Conservation (phyloP, 2,888 invertebrate species). For the Stramonita haemastoma region DNA sequence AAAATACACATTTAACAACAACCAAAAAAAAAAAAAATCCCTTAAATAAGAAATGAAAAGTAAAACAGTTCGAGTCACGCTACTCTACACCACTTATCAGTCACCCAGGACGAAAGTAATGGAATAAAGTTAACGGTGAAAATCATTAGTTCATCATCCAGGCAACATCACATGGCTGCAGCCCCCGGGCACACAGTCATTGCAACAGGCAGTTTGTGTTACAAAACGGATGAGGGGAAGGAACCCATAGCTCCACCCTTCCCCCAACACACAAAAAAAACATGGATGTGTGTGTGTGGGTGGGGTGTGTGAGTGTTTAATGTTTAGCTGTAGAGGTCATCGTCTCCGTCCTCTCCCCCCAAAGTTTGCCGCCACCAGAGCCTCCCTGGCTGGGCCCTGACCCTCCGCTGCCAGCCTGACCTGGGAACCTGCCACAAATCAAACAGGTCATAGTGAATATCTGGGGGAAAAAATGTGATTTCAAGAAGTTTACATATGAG, state of each 20-base stretch:
- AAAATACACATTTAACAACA: neutral
- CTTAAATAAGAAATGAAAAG: neutral
- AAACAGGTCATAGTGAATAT: neutral
- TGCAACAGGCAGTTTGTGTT: neutral
- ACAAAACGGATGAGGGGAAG: neutral
- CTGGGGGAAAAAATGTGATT: neutral
- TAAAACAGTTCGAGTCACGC: neutral
- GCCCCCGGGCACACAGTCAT: neutral
- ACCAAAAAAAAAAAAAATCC: neutral
- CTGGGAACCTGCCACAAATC: constrained; percentile 81
- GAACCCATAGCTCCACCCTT: neutral
- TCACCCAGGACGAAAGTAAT: neutral
- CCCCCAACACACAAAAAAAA: no score
- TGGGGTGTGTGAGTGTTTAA: neutral
- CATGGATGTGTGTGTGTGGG: no score
- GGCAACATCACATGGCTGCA: constrained; percentile 13
- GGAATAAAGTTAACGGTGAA: neutral
- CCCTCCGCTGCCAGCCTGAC: constrained; percentile 66
- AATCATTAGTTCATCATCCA: neutral
- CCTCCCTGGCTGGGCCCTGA: constrained; percentile 78
- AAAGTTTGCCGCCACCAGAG: constrained; percentile 83
- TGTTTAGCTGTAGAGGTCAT: constrained; percentile 95
- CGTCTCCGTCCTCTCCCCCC: constrained; percentile 87
- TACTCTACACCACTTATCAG: neutral
- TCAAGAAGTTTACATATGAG: neutral